phyloP scores from a whole-genome alignment of 2,797 vertebrate species.

The Muscicapa comitata region DNA sequence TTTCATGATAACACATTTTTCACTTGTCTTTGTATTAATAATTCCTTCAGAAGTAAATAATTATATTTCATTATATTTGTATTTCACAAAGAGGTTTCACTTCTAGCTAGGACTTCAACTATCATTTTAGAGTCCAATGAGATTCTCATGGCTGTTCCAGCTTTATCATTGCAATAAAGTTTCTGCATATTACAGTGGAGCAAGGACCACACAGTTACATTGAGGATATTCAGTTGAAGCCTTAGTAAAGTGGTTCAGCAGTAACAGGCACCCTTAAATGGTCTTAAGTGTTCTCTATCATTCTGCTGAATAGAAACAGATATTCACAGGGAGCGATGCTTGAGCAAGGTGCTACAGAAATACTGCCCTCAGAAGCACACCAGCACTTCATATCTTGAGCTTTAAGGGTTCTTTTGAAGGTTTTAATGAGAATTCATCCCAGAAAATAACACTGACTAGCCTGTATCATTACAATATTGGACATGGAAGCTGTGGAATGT shows the following conservation, averaged over 20 bases:
- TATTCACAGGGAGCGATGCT: neutral
- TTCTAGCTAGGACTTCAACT: neutral
- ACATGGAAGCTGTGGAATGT: neutral
- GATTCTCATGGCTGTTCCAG: neutral
- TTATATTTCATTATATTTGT: neutral
- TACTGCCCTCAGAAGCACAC: neutral
- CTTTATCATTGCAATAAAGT: neutral
- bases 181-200: neutral
- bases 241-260: neutral
- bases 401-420: neutral
- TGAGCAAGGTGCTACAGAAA: neutral
- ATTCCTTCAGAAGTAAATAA: neutral
- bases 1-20: neutral
- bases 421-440: neutral
- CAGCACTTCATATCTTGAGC: neutral
- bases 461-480: neutral
- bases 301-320: neutral
- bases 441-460: neutral
- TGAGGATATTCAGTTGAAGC: neutral
- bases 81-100: neutral
- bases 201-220: neutral
- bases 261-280: neutral
- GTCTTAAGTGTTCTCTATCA: neutral
- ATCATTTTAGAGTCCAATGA: neutral
- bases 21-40: neutral